Evolutionary conservation across 2,888 invertebrate genomes (phyloP).

Genomic region (Lydus trimaculatus): DNA sequence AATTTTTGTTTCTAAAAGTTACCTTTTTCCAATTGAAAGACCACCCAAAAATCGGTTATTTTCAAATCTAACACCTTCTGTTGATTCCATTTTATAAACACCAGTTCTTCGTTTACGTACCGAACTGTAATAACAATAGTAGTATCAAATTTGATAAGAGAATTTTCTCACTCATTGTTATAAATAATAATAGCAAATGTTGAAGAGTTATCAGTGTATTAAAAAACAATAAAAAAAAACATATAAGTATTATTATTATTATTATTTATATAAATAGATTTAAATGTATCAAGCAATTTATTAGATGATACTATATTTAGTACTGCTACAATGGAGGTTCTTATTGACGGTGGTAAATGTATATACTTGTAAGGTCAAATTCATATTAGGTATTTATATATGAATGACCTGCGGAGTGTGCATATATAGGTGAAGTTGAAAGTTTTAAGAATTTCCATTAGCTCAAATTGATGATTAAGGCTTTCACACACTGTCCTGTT

Average conservation of each 20-base stretch:
- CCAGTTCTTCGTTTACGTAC: slow-evolving; percentile 53
- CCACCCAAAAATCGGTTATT: slow-evolving; percentile 57
- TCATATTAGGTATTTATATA: slow-evolving; percentile 34
- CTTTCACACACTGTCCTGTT: too few species aligned
- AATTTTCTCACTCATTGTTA: not conserved
- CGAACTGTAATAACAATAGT: slow-evolving; percentile 30
- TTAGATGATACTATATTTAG: slow-evolving; percentile 29
- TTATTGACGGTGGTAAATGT: slow-evolving; percentile 38
- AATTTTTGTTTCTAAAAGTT: slow-evolving; percentile 23
- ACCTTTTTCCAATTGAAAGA: slow-evolving; percentile 59
- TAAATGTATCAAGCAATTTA: slow-evolving; percentile 9
- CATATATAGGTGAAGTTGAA: not conserved
- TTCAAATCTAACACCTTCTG: slow-evolving; percentile 56
- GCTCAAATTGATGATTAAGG: too few species aligned
- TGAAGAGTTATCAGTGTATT: not conserved
- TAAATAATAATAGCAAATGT: not conserved
- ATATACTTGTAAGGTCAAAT: slow-evolving; percentile 47
- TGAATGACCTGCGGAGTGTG: not conserved
- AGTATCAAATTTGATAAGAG: slow-evolving; percentile 2
- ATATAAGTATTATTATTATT: not conserved
- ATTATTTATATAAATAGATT: slow-evolving; percentile 10
- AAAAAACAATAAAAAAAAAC: not conserved
- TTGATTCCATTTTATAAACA: slow-evolving; percentile 55
- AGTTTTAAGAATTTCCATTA: not conserved
- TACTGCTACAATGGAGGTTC: slow-evolving; percentile 15